Percentiles rank a stretch among this genome's conserved stretches.
phyloP scores from a whole-genome alignment of 1,140 invertebrate species.

The Copidosoma floridanum region DNA sequence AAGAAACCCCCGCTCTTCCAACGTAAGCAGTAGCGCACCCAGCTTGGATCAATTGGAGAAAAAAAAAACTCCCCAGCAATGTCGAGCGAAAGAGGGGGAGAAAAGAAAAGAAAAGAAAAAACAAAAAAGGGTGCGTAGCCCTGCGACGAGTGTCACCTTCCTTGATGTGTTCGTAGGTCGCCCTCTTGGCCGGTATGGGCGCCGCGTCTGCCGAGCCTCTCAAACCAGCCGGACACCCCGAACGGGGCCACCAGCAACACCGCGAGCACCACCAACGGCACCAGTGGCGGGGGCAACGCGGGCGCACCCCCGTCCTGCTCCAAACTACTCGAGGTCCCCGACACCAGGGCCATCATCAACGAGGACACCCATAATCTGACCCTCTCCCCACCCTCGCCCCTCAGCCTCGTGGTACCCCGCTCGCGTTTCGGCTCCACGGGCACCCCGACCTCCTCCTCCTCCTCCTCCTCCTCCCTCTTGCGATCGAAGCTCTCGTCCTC shows the following conservation, averaged over 20 bases:
- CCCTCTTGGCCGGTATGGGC: constrained; percentile 62
- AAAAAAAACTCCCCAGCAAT: too few relatives aligned
- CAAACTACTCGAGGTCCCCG: not conserved
- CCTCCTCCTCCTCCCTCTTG: too few relatives aligned
- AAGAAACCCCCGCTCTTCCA: too few relatives aligned
- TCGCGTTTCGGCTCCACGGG: not conserved
- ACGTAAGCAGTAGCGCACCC: too few relatives aligned
- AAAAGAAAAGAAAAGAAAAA: not conserved
- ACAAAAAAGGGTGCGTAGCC: constrained; percentile 17
- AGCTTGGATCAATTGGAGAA: too few relatives aligned
- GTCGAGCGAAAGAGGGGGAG: too few relatives aligned
- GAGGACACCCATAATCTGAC: constrained; percentile 6
- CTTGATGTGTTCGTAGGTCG: constrained; percentile 57
- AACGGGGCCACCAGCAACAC: not conserved
- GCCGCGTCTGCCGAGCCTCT: constrained; percentile 49
- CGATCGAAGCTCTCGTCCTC: too few relatives aligned
- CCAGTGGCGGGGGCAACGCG: constrained; percentile 18
- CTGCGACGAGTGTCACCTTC: not conserved
- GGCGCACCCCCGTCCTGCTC: constrained; percentile 14
- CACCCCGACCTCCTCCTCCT: not conserved
- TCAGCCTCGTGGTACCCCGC: constrained; percentile 6
- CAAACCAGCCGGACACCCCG: not conserved
- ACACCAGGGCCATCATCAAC: not conserved
- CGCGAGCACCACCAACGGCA: not conserved
- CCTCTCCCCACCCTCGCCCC: constrained; percentile 23